Percentiles rank a stretch among this genome's conserved stretches.
Evolutionary conservation across 30 jellyfish, hydroid and myxozoan genomes (phyloP).

Genomic region (Kudoa iwatai): DNA sequence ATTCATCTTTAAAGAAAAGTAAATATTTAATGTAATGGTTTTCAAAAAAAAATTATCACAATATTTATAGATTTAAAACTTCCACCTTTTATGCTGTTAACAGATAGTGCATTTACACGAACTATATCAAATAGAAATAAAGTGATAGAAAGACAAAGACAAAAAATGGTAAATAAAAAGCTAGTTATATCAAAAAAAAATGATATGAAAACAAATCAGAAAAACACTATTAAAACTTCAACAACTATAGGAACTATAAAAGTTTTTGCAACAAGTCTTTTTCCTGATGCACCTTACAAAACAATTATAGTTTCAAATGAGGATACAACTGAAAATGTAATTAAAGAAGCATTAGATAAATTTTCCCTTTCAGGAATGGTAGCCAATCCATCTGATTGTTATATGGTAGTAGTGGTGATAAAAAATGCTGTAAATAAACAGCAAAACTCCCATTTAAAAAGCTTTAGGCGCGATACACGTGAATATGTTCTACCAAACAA

Average conservation of each 20-base stretch:
- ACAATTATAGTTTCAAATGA: constrained; percentile 32
- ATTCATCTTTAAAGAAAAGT: constrained; percentile 14
- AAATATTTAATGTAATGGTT: no score
- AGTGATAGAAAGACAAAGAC: constrained; percentile 54
- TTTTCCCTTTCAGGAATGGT: constrained; percentile 31
- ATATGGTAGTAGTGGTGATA: constrained; percentile 56
- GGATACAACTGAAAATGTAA: constrained; percentile 26
- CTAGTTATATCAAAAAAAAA: constrained; percentile 13
- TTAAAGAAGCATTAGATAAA: constrained; percentile 58
- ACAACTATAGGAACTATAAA: constrained; percentile 66
- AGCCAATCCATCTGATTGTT: constrained; percentile 26
- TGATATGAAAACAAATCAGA: constrained; percentile 50
- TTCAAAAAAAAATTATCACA: no score
- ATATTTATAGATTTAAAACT: no score
- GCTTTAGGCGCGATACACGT: no score
- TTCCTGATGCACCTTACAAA: constrained; percentile 74
- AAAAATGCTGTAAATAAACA: no score
- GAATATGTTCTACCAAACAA: no score
- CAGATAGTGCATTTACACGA: constrained; percentile 45
- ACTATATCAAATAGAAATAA: constrained; percentile 62
- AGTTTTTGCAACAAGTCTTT: constrained; percentile 51
- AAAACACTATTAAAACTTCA: no score
- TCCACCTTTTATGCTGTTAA: constrained; percentile 26
- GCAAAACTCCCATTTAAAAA: no score
- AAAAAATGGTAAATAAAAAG: constrained; percentile 41